phyloP scores from a whole-genome alignment of 2,113 vertebrate species.

The Mirza zaza region DNA sequence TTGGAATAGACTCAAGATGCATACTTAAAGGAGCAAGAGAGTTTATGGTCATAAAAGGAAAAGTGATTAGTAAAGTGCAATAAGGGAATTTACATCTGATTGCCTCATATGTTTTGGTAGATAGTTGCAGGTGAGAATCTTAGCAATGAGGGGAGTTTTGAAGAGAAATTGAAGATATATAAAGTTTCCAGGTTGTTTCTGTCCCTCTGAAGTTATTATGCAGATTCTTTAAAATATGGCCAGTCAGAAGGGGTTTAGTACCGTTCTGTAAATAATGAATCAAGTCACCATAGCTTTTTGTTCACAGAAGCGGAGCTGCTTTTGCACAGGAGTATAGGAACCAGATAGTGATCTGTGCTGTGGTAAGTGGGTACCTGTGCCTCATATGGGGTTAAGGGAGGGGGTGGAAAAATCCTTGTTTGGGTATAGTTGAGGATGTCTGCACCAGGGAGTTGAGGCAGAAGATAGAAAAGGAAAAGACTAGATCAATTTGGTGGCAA shows the following conservation, averaged over 20 bases:
- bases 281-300: conserved; percentile 75
- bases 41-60: conserved; percentile 31
- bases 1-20: neutral
- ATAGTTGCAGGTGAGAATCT: conserved; percentile 15
- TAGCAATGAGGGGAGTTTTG: neutral
- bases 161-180: neutral
- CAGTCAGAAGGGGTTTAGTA: conserved; percentile 36
- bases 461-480: neutral
- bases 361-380: conserved; percentile 68
- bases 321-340: conserved; percentile 72
- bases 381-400: conserved; percentile 29
- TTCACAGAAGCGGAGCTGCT: conserved; percentile 74
- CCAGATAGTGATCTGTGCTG: conserved; percentile 71
- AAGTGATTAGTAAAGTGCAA: conserved; percentile 17
- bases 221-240: neutral
- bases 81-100: neutral
- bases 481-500: neutral
- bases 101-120: conserved; percentile 27
- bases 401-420: neutral
- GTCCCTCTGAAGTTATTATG: neutral
- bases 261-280: conserved; percentile 65
- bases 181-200: conserved; percentile 21
- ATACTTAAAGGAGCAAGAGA: conserved; percentile 29
- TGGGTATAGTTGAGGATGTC: neutral
- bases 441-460: neutral